Evolutionary conservation across 2,113 vertebrate genomes (phyloP).

Genomic region (Urocolius indicus): DNA sequence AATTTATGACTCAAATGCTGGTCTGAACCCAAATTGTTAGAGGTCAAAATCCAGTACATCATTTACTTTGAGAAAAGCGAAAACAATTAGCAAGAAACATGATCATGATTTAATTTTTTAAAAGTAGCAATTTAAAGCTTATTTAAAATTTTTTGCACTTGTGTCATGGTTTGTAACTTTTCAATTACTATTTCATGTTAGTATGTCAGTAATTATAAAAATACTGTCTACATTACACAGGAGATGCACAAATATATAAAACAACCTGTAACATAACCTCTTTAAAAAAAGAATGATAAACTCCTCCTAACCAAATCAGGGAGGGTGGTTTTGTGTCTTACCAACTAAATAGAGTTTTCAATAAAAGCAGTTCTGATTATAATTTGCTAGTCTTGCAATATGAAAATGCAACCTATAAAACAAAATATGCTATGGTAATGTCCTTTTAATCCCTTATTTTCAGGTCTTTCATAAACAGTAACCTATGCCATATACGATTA

Average conservation of each 20-base stretch:
- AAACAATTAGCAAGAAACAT: conserved; percentile 56
- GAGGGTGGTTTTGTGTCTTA: not conserved
- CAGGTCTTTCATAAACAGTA: not conserved
- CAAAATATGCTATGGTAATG: not conserved
- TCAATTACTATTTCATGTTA: conserved; percentile 21
- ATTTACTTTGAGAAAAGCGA: conserved; percentile 49
- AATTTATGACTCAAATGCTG: conserved; percentile 56
- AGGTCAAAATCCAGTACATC: conserved; percentile 46
- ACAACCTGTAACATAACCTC: not conserved
- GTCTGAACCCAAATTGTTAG: conserved; percentile 46
- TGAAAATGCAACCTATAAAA: not conserved
- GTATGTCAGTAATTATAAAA: conserved; percentile 39
- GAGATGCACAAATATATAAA: conserved; percentile 23
- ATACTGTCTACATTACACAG: conserved; percentile 1
- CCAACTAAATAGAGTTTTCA: not conserved
- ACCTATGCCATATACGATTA: not conserved
- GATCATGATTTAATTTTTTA: conserved; percentile 19
- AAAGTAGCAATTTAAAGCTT: conserved; percentile 46
- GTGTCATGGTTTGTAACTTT: conserved; percentile 40
- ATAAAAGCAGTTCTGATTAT: not conserved
- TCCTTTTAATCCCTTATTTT: not conserved
- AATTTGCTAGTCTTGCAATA: not conserved
- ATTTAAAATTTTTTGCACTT: conserved; percentile 39
- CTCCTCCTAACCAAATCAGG: not conserved
- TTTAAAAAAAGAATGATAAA: not conserved